These are phyloP conservation scores for Saimiri boliviensis DNA, from an alignment of 2,113 vertebrate genomes.

Conservation along the genomic window DNA sequence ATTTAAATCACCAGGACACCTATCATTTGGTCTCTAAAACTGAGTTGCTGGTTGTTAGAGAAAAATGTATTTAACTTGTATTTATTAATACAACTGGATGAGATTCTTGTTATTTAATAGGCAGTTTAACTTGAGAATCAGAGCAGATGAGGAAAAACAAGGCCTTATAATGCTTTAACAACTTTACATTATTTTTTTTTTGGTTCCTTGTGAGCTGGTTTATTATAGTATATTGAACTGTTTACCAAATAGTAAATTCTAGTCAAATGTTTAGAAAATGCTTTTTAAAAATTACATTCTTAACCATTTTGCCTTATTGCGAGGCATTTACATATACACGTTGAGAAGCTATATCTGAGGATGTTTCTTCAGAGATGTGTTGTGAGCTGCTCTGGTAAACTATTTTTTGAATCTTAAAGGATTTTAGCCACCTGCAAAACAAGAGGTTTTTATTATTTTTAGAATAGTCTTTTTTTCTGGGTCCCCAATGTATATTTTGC, in stretches of 20 bases:
- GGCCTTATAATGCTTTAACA: neutral
- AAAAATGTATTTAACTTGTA: neutral
- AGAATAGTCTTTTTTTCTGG: neutral
- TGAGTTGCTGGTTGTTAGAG: neutral
- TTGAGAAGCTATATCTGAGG: neutral
- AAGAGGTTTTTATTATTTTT: neutral
- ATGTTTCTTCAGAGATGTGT: neutral
- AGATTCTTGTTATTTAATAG: constrained; percentile 3
- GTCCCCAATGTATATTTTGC: neutral
- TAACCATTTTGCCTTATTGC: neutral
- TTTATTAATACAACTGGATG: neutral
- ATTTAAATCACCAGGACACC: neutral
- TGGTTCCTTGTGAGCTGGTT: neutral
- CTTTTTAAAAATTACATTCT: neutral
- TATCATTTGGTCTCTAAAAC: constrained; percentile 32
- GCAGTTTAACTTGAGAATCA: neutral
- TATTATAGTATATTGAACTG: neutral
- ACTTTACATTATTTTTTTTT: constrained; percentile 10
- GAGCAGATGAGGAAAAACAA: neutral
- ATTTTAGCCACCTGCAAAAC: neutral
- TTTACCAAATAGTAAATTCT: neutral
- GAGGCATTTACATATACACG: neutral
- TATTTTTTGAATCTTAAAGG: constrained; percentile 9
- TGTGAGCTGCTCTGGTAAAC: neutral
- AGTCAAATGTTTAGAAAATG: neutral